Base-by-base conservation (phyloP, 2,888 invertebrate genomes). In the Drosophila kuntzei region DNA sequence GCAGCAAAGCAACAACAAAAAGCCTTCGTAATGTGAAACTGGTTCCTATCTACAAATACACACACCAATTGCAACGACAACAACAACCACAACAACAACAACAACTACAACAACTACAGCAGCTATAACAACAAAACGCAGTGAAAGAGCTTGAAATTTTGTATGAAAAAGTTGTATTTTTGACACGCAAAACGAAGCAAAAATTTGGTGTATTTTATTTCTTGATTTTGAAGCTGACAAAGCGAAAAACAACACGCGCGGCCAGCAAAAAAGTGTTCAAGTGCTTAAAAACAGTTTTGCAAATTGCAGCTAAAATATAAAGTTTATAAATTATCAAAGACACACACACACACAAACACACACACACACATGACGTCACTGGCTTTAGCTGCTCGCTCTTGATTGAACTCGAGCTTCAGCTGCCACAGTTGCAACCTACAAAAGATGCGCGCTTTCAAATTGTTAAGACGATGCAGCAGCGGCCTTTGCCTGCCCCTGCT, bases 21-120 rank as follows among this genome's bases (percentile, higher is more conserved):
- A 87, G 84, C 79, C 85, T 87, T 76, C 75, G 76, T 83, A 78
- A 80, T 82, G 85, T 86, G 76, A 85, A 85, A 85, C 88, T 88
- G 85, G 85, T 85, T 85, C 88, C 85, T 73, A 76, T 44, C 75
- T 57, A 67, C 57, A 60, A 46, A 58, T 22, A 55, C 39, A 46
- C 37, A 75, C 20, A 65, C 46, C 57, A 58, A 46, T 55, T 22
- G 49, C 46, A 46, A 50, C 34, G 46, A 72, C 39, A 72, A 69
- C 60, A 65, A 44, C 67, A 87, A 79, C 79, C 76, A 80, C 77
- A 85, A 60, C 77, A 68, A 72, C 76, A 78, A 27, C 27, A 27
- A 2, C 27, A 27, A 27, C 12, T 62, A 50, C 43, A 60, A 54
- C 53, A 77, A 55, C 36, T 29, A 20, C n/a, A 73, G 65, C 68